phyloP scores from a whole-genome alignment of 1,140 invertebrate genomes.

The Sweltsa coloradensis region DNA sequence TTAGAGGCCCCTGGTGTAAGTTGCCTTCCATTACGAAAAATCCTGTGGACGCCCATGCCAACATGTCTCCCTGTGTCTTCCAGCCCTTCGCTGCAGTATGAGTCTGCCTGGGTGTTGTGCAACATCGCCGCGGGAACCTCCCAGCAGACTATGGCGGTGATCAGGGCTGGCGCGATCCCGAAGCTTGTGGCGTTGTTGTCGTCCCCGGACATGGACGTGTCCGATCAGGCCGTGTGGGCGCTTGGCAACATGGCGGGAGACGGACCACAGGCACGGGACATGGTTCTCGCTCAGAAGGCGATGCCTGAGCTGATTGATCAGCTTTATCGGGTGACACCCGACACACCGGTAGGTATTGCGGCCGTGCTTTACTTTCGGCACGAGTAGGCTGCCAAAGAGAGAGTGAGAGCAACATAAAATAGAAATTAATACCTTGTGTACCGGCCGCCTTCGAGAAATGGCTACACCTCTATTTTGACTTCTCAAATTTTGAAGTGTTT shows the following conservation, averaged over 20 bases:
- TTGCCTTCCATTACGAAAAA: too few species aligned
- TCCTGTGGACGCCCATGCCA: too few species aligned
- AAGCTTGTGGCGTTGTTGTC: slow-evolving; percentile 66
- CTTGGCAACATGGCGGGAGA: slow-evolving; percentile 95
- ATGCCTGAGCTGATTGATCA: slow-evolving; percentile 52
- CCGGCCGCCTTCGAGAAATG: too few species aligned
- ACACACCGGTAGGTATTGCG: too few species aligned
- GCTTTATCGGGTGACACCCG: slow-evolving; percentile 41
- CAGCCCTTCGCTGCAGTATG: slow-evolving; percentile 86
- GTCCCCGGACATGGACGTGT: slow-evolving; percentile 63
- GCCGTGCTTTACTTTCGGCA: too few species aligned
- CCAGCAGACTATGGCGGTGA: slow-evolving; percentile 53
- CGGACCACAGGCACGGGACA: slow-evolving; percentile 60
- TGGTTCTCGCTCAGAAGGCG: slow-evolving; percentile 51
- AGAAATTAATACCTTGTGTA: too few species aligned
- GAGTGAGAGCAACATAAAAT: too few species aligned
- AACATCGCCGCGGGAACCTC: slow-evolving; percentile 91
- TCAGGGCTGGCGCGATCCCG: slow-evolving; percentile 70
- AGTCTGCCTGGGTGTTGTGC: slow-evolving; percentile 95
- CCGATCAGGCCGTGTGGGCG: slow-evolving; percentile 96
- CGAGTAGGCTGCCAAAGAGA: too few species aligned
- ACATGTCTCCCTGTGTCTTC: too few species aligned
- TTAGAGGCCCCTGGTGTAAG: background rate
- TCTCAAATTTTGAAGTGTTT: too few species aligned
- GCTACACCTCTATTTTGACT: too few species aligned